Evolutionary conservation across 2,113 vertebrate genomes (phyloP).

Genomic region (Phycodurus eques): DNA sequence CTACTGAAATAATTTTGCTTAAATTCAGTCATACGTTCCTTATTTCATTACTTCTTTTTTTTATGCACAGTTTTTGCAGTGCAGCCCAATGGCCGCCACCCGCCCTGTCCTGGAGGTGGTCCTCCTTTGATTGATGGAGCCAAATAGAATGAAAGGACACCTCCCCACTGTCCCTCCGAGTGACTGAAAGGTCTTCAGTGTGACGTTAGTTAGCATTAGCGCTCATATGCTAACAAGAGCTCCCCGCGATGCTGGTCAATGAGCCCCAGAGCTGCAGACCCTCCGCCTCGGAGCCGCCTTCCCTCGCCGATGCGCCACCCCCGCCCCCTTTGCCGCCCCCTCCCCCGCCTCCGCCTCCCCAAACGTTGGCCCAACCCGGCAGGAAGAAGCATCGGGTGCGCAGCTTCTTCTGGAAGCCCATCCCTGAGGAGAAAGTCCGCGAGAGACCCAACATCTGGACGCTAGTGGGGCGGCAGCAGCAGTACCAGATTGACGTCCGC

Average conservation of each 20-base stretch:
- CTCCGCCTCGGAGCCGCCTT: conserved; percentile 64
- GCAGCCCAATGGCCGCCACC: conserved; percentile 51
- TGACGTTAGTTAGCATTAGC: not conserved
- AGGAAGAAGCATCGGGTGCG: conserved; percentile 86
- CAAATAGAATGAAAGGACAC: conserved; percentile 30
- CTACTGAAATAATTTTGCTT: not conserved
- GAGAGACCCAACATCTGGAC: conserved; percentile 98
- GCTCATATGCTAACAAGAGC: conserved; percentile 31
- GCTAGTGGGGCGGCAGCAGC: conserved; percentile 81
- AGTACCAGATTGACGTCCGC: conserved; percentile 89
- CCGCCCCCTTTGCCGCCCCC: conserved; percentile 50
- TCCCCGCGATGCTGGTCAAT: conserved; percentile 81
- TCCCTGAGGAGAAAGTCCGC: conserved; percentile 92
- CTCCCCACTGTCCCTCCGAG: conserved; percentile 15
- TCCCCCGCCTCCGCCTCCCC: conserved; percentile 44
- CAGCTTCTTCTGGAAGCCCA: conserved; percentile 97
- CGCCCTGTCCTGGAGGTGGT: conserved; percentile 23
- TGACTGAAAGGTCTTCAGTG: not conserved
- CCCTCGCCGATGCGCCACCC: conserved; percentile 33
- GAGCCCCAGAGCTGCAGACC: conserved; percentile 82
- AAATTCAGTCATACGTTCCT: not conserved
- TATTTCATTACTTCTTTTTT: not conserved
- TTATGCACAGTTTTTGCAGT: not conserved
- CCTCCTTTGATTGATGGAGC: conserved; percentile 50
- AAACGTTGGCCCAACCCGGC: conserved; percentile 4